Evolutionary conservation across 1,140 invertebrate species (phyloP).

Genomic region (Solenopsis fugax): DNA sequence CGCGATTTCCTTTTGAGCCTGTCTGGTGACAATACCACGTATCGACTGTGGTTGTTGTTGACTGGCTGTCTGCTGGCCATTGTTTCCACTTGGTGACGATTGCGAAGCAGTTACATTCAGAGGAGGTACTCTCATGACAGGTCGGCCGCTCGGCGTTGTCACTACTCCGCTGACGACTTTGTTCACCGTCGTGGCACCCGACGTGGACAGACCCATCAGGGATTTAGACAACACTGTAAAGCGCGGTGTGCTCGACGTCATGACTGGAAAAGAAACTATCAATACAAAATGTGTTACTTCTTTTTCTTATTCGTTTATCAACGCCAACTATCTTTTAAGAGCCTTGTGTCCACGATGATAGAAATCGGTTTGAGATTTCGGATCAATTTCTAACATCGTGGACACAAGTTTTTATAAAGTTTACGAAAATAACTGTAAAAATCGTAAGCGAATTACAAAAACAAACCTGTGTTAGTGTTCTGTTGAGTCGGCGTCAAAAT

Average conservation of each 20-base stretch:
- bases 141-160: constrained; percentile 80
- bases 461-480: constrained; percentile 84
- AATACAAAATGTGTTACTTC: constrained; percentile 65
- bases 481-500: constrained; percentile 87
- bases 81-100: constrained; percentile 65
- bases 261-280: constrained; percentile 84
- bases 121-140: constrained; percentile 86
- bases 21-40: constrained; percentile 78
- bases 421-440: constrained; percentile 13
- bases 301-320: constrained; percentile 37
- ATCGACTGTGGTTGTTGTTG: constrained; percentile 75
- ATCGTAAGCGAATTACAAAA: neutral
- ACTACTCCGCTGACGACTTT: constrained; percentile 82
- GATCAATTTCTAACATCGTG: too few species aligned
- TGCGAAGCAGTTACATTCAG: constrained; percentile 83
- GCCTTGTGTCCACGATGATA: too few species aligned
- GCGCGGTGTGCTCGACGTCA: constrained; percentile 87
- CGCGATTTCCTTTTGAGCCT: constrained; percentile 79
- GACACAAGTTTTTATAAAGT: neutral
- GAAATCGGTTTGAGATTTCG: too few species aligned
- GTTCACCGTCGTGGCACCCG: constrained; percentile 76
- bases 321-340: constrained; percentile 9
- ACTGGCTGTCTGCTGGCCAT: constrained; percentile 31
- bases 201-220: constrained; percentile 82
- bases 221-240: constrained; percentile 88